Conservation (phyloP, 2,113 vertebrate genomes). For the Xenopus laevis region DNA sequence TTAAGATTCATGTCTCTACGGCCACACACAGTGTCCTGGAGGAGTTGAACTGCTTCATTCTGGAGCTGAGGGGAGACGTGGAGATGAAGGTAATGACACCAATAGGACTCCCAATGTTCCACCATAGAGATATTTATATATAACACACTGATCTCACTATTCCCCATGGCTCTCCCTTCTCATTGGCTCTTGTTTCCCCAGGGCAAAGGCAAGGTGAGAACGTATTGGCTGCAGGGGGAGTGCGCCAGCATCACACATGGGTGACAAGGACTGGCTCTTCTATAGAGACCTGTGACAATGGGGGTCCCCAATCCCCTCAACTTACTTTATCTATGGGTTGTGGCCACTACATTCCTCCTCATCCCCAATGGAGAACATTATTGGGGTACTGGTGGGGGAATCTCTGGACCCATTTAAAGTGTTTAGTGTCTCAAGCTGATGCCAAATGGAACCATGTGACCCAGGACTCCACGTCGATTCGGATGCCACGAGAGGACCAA, state of each 20-base stretch:
- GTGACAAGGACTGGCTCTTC: slow-evolving; percentile 1
- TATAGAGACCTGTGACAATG: no score
- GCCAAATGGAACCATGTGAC: no score
- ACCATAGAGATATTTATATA: no score
- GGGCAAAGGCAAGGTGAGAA: slow-evolving; percentile 81
- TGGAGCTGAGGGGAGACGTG: slow-evolving; percentile 79
- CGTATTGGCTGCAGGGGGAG: slow-evolving; percentile 81
- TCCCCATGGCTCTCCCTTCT: slow-evolving; percentile 2
- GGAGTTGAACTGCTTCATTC: slow-evolving; percentile 75
- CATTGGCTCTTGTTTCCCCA: slow-evolving; percentile 19
- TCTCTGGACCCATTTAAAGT: no score
- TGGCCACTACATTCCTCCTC: background rate
- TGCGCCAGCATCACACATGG: slow-evolving; percentile 50
- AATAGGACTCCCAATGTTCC: no score
- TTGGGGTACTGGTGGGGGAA: no score
- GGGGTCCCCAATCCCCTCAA: background rate
- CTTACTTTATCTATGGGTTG: slow-evolving; percentile 6
- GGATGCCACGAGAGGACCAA: no score
- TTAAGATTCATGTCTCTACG: slow-evolving; percentile 83
- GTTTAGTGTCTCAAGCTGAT: no score
- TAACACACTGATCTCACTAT: background rate
- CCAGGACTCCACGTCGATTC: no score
- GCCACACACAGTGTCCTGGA: slow-evolving; percentile 73
- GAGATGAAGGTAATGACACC: slow-evolving; percentile 74
- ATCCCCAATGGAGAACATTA: no score